Evolutionary conservation across 2,113 vertebrate genomes (phyloP).

Genomic region (Potamarius usumacintae): DNA sequence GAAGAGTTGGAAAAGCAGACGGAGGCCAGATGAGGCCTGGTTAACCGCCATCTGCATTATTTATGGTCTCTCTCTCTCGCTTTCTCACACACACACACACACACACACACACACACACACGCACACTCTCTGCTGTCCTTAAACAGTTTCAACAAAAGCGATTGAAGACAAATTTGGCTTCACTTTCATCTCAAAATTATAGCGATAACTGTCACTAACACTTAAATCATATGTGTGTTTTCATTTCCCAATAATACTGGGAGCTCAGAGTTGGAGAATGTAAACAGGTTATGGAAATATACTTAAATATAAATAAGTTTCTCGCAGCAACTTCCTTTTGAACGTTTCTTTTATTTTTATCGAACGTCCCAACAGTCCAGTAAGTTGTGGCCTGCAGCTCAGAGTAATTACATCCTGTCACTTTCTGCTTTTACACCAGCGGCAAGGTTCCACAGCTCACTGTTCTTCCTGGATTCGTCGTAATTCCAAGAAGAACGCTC

Average conservation of each 20-base stretch:
- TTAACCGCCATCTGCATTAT: slow-evolving; percentile 70
- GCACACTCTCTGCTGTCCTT: neutral
- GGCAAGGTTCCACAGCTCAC: no score
- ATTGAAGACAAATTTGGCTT: slow-evolving; percentile 44
- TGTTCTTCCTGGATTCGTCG: no score
- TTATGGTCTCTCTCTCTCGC: slow-evolving; percentile 51
- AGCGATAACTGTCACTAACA: slow-evolving; percentile 23
- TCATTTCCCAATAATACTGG: slow-evolving; percentile 9
- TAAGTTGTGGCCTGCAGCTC: no score
- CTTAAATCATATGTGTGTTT: slow-evolving; percentile 38
- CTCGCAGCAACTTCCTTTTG: neutral
- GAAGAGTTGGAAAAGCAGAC: slow-evolving; percentile 66
- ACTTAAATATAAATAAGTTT: slow-evolving; percentile 21
- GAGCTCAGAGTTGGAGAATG: neutral
- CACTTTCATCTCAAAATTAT: slow-evolving; percentile 44
- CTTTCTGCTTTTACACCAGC: no score
- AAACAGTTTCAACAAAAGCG: slow-evolving; percentile 29
- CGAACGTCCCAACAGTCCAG: neutral
- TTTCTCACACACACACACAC: neutral
- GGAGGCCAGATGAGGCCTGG: slow-evolving; percentile 73
- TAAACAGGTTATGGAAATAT: slow-evolving; percentile 34
- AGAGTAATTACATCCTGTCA: no score
- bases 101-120: slow-evolving; percentile 8
- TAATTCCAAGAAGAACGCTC: no score
- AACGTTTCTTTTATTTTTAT: neutral